Conservation (phyloP, 2,113 vertebrate genomes). For the Limnothrissa miodon region DNA sequence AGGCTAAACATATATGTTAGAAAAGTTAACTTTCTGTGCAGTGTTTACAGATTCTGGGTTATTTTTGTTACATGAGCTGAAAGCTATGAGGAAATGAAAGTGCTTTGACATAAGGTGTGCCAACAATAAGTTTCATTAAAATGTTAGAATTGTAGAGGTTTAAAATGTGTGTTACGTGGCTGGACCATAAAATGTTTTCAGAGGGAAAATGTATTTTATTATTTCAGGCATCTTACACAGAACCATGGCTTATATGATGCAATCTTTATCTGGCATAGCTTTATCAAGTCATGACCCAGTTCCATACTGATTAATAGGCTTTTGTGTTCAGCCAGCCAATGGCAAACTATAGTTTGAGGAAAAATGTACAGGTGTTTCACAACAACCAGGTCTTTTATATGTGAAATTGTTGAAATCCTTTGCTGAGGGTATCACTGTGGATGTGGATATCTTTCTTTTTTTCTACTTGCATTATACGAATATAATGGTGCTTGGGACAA, state of each 20-base stretch:
- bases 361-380: neutral
- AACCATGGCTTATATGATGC: neutral
- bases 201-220: neutral
- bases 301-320: neutral
- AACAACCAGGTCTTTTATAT: neutral
- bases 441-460: neutral
- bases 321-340: neutral
- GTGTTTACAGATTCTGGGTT: neutral
- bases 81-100: conserved; percentile 3
- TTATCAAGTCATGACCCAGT: neutral
- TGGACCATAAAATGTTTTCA: neutral
- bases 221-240: neutral
- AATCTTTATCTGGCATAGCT: neutral
- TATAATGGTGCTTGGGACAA: neutral
- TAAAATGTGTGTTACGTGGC: neutral
- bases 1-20: neutral
- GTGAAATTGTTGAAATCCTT: neutral
- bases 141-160: neutral
- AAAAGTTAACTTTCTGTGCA: neutral
- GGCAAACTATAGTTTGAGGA: neutral
- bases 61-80: neutral
- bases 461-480: neutral
- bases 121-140: neutral
- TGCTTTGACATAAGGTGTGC: neutral
- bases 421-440: neutral